A percentile compares a stretch with the other conserved stretches of the same genome.
Conservation (phyloP, 2,888 invertebrate species). For the Platerodrilus igneus region DNA sequence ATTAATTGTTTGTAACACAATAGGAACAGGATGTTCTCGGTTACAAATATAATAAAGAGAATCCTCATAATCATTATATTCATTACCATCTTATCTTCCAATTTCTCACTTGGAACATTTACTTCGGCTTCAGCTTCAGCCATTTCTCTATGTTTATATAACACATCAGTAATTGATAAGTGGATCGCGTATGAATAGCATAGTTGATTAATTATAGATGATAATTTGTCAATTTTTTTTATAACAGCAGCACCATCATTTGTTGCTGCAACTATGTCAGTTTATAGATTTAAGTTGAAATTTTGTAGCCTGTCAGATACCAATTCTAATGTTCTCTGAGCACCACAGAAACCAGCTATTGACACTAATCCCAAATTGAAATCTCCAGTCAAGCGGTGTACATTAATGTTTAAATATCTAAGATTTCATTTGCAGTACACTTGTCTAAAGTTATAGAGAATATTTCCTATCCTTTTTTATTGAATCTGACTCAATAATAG, state of each 20-base stretch:
- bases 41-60: too few relatives aligned
- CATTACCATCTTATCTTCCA: slow-evolving; percentile 15
- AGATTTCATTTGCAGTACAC: slow-evolving; percentile 17
- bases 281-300: slow-evolving; percentile 19
- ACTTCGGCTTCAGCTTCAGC: slow-evolving; percentile 15
- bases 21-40: too few relatives aligned
- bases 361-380: slow-evolving; percentile 20
- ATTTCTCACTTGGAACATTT: slow-evolving; percentile 10
- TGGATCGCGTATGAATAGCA: slow-evolving; percentile 19
- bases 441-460: slow-evolving; percentile 15
- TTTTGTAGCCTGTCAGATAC: slow-evolving; percentile 17
- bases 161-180: slow-evolving; percentile 20
- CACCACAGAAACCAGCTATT: slow-evolving; percentile 18
- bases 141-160: slow-evolving; percentile 17
- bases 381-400: slow-evolving; percentile 15
- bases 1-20: too few relatives aligned
- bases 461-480: slow-evolving; percentile 16
- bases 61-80: too few relatives aligned
- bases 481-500: slow-evolving; percentile 8
- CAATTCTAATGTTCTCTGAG: slow-evolving; percentile 18
- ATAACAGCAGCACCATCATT: slow-evolving; percentile 21
- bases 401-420: slow-evolving; percentile 14
- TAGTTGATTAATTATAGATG: too few relatives aligned
- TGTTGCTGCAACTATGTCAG: slow-evolving; percentile 14
- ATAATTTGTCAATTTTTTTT: slow-evolving; percentile 21